phyloP scores from a whole-genome alignment of 2,797 vertebrate species.

The Rachycentron canadum region DNA sequence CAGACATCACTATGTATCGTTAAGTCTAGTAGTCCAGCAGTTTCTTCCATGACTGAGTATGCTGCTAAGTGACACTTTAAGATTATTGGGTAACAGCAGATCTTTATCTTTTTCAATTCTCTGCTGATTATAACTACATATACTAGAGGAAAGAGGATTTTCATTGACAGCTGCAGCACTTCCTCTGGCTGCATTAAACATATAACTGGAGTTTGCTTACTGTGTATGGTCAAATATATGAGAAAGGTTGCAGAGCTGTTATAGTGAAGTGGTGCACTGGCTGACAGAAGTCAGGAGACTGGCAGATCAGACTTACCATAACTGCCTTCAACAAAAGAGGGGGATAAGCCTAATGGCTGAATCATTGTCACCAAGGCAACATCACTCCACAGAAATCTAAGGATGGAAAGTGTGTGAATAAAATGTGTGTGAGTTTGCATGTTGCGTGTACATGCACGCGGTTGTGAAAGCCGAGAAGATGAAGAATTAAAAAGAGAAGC shows the following conservation, averaged over 20 bases:
- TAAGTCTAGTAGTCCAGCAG: background rate
- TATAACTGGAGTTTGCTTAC: background rate
- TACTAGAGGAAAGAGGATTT: conserved; percentile 31
- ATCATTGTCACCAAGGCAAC: conserved; percentile 74
- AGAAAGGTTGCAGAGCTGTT: conserved; percentile 7
- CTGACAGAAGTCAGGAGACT: conserved; percentile 56
- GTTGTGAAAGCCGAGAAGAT: conserved; percentile 25
- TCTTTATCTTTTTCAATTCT: conserved; percentile 1
- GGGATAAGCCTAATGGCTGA: conserved; percentile 60
- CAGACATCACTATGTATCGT: background rate
- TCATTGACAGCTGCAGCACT: conserved; percentile 7
- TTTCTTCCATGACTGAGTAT: background rate
- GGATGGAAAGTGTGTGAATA: conserved; percentile 37
- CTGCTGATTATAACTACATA: conserved; percentile 21
- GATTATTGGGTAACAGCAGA: background rate
- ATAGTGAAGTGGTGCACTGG: conserved; percentile 5
- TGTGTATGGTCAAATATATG: background rate
- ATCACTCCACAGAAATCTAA: conserved; percentile 51
- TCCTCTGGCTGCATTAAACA: conserved; percentile 8
- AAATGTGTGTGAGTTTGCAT: conserved; percentile 32
- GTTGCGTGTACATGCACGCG: conserved; percentile 24
- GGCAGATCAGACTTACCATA: conserved; percentile 51
- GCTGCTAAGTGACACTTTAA: background rate
- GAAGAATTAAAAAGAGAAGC: conserved; percentile 7
- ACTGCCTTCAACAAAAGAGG: conserved; percentile 66